Evolutionary conservation across 2,888 invertebrate species (phyloP), one percentile per base, ranked within the genome.

Genomic region (Pyrrhosoma nymphula): DNA sequence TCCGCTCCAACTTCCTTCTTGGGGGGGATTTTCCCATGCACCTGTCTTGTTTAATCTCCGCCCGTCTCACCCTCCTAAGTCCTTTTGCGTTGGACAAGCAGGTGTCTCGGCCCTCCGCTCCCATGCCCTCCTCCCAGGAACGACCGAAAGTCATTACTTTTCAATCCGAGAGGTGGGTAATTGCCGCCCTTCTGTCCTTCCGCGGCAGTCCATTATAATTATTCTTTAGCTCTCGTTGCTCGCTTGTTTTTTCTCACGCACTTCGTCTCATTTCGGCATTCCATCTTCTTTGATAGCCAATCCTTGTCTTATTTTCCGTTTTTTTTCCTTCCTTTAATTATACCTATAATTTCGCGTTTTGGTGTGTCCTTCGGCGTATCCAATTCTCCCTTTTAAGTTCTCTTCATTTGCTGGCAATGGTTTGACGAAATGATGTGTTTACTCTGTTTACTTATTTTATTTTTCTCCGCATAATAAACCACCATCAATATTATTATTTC

Each of bases 1-100:
- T 35, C 35, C 82, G 16, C 75, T 26, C 30, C 82, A 35, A 14
- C 69, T 69, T 82, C 82, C 82, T 82, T 82, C 35, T 35, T 14
- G 26, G 35, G 18, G 14, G 82, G 82, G 30, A 16, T 69, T 82
- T 82, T 82, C 82, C 82, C 82, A 82, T 82, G 82, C 82, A 82
- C 82, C 82, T 30, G 82, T 82, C 82, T 82, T 35, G 82, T 82
- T 82, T 82, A 82, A 82, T 82, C 82, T 35, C 82, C 82, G 16
- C 82, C 82, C 69, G 69, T n/a, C 69, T 60, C 20, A 4, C 60
- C 47, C 47, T 8, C 47, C 16, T 14, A 60, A 35, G 16, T 18
- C 82, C 35, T 82, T 35, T 82, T 35, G 4, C 35, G 16, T 82
- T 82, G 82, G 35, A 35, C 30, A 35, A 82, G 82, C 82, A 82